Evolutionary conservation across 2,113 vertebrate species (phyloP).

Genomic region (Gasterosteus nipponicus): DNA sequence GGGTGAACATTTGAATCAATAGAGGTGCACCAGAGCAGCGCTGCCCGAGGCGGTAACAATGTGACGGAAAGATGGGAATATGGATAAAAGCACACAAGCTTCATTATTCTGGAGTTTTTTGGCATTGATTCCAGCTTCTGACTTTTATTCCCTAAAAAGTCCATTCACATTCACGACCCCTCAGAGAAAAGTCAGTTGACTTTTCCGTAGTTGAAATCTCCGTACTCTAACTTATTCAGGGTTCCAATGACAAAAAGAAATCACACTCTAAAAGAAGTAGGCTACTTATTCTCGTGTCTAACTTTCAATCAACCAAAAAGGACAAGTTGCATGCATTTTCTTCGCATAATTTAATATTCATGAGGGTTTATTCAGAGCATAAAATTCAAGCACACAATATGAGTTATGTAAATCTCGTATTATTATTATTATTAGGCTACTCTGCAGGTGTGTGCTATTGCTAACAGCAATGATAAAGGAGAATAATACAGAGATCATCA

Average conservation of each 20-base stretch:
- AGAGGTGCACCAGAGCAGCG: constrained; percentile 1
- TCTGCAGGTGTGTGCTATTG: neutral
- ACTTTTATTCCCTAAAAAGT: neutral
- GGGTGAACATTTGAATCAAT: constrained; percentile 34
- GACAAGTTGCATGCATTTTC: neutral
- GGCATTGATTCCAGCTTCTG: neutral
- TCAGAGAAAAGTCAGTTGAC: neutral
- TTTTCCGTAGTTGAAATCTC: too few species aligned
- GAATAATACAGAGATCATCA: constrained; percentile 4
- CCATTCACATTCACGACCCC: neutral
- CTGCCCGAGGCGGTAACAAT: neutral
- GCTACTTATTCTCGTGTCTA: neutral
- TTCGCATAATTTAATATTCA: constrained; percentile 10
- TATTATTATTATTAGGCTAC: neutral
- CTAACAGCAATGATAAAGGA: neutral
- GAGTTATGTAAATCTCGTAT: neutral
- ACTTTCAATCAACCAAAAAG: neutral
- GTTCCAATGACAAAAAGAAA: neutral
- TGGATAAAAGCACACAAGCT: neutral
- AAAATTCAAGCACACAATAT: neutral
- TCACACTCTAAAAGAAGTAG: neutral
- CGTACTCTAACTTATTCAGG: neutral
- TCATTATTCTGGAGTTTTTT: constrained; percentile 2
- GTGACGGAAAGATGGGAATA: neutral
- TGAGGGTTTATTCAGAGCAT: neutral